Conservation (phyloP, 2,113 vertebrate genomes). For the Eclectus roratus region DNA sequence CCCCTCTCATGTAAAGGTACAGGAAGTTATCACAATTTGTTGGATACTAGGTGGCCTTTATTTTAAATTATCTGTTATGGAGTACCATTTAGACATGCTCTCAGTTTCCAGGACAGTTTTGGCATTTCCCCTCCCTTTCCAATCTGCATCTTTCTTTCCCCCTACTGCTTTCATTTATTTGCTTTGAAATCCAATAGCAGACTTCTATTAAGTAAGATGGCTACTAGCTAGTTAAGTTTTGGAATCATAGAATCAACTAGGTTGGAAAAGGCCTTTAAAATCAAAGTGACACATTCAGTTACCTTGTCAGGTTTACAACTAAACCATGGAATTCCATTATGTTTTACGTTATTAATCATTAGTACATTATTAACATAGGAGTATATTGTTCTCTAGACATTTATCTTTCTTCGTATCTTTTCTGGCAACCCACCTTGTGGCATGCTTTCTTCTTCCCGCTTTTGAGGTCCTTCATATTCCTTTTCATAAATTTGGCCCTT, state of each 20-base stretch:
- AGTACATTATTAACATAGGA: background rate
- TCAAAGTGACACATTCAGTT: background rate
- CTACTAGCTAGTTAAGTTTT: background rate
- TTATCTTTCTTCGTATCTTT: background rate
- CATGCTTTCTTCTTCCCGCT: background rate
- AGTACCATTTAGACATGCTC: background rate
- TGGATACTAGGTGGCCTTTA: background rate
- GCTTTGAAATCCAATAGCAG: background rate
- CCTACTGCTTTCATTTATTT: background rate
- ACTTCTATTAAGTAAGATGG: background rate
- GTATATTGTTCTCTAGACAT: background rate
- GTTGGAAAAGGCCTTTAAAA: background rate
- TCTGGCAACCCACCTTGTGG: background rate
- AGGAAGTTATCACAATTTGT: background rate
- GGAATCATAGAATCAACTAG: background rate
- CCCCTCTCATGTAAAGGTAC: rapidly evolving
- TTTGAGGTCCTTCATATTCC: background rate
- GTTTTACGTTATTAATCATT: background rate
- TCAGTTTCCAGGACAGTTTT: background rate
- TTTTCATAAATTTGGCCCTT: background rate
- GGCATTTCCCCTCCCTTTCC: background rate
- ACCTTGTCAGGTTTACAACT: background rate
- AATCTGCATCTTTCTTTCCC: background rate
- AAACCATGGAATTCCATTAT: background rate
- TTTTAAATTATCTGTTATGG: background rate